phyloP scores from a whole-genome alignment of 1,140 invertebrate species.

The Zaprionus kolodkinae region DNA sequence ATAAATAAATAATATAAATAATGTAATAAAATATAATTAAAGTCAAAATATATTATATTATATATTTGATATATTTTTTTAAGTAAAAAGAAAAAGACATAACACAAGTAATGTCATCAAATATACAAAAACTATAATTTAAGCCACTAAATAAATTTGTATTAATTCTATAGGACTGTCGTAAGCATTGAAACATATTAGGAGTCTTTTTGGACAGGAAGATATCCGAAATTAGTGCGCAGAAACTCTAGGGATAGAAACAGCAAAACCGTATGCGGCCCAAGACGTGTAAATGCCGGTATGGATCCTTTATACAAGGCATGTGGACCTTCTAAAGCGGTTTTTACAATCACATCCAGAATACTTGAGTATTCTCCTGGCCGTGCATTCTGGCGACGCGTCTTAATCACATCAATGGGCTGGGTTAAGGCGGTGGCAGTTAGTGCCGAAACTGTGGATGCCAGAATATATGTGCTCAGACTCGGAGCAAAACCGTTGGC shows the following conservation, averaged over 20 bases:
- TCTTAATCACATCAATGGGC: conserved; percentile 98
- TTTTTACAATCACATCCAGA: conserved; percentile 90
- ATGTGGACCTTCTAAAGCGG: conserved; percentile 94
- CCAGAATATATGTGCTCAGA: conserved; percentile 83
- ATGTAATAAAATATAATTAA: too few species aligned
- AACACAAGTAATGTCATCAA: too few species aligned
- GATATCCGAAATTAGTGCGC: conserved; percentile 91
- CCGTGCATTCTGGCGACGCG: conserved; percentile 97
- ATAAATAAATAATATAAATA: too few species aligned
- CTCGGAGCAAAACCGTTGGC: conserved; percentile 22
- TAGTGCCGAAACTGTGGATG: conserved; percentile 86
- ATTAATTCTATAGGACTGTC: too few species aligned
- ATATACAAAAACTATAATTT: too few species aligned
- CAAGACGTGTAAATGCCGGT: conserved; percentile 97
- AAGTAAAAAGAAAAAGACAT: too few species aligned
- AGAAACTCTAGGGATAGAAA: conserved; percentile 99
- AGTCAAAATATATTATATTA: too few species aligned
- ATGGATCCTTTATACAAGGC: conserved; percentile 99
- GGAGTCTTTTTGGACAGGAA: conserved; percentile 34
- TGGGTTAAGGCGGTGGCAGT: conserved; percentile 97
- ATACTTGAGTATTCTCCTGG: conserved; percentile 94
- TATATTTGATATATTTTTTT: too few species aligned
- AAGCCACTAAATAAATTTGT: too few species aligned
- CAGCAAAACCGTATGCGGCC: conserved; percentile 97
- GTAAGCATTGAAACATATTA: too few species aligned